Conservation (phyloP, 2,888 invertebrate species). For the Athalia cordata region DNA sequence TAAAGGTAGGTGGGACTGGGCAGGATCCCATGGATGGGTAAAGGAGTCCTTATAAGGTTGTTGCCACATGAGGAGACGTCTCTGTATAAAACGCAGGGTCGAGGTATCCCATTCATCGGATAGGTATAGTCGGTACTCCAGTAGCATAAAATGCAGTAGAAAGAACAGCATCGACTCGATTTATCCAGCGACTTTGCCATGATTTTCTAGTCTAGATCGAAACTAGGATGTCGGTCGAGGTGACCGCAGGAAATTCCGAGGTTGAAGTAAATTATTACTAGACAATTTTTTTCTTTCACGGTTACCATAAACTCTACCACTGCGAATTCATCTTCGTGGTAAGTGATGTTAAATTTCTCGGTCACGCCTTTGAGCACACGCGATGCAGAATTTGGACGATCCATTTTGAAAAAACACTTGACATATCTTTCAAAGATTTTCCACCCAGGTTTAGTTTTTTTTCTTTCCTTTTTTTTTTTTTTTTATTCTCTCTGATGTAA, state of each 20-base stretch:
- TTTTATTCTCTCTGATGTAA: background rate
- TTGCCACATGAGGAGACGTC: constrained; percentile 19
- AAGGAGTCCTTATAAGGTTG: constrained; percentile 31
- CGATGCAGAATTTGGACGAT: background rate
- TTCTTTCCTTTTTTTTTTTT: background rate
- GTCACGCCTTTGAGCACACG: no score
- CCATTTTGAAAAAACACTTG: background rate
- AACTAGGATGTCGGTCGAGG: constrained; percentile 35
- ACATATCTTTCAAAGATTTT: background rate
- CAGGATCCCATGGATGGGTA: constrained; percentile 26
- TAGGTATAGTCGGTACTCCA: background rate
- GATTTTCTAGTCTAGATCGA: constrained; percentile 30
- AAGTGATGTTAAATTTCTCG: no score
- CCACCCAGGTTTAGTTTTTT: background rate
- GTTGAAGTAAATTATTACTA: background rate
- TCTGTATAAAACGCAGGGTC: constrained; percentile 23
- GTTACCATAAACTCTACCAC: background rate
- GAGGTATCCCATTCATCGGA: constrained; percentile 43
- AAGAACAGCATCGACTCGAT: background rate
- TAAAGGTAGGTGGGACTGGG: constrained; percentile 4
- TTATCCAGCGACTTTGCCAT: constrained; percentile 32
- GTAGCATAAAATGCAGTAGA: no score
- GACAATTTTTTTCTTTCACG: background rate
- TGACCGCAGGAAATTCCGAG: constrained; percentile 13
- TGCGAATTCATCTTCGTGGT: no score